These are phyloP conservation scores for Volucella zonaria DNA, from an alignment of 2,888 invertebrate species.

Conservation along the genomic window DNA sequence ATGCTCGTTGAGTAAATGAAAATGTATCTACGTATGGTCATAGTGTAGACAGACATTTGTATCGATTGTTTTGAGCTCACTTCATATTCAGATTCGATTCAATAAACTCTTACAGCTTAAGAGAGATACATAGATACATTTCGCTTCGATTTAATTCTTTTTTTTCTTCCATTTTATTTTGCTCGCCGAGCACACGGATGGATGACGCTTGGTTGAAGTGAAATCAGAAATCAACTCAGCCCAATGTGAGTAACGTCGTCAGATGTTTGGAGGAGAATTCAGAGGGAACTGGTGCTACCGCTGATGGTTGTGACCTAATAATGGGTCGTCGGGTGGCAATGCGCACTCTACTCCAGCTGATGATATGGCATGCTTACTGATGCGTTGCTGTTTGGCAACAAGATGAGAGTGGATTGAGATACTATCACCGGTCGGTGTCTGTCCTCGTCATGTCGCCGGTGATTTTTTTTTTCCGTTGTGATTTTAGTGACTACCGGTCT, in stretches of 20 bases:
- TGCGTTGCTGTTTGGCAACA: conserved; percentile 25
- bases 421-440: conserved; percentile 53
- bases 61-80: conserved; percentile 65
- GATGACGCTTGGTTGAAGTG: conserved; percentile 44
- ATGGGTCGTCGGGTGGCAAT: conserved; percentile 62
- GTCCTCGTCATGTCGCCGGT: conserved; percentile 10
- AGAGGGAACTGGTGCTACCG: background rate
- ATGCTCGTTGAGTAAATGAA: conserved; percentile 67
- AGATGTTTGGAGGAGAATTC: conserved; percentile 19
- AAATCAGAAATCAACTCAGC: conserved; percentile 58
- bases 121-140: conserved; percentile 31
- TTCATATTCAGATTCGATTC: conserved; percentile 68
- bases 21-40: conserved; percentile 49
- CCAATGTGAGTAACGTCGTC: background rate
- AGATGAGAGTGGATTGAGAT: conserved; percentile 56
- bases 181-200: conserved; percentile 21
- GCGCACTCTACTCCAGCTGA: conserved; percentile 56
- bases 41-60: conserved; percentile 42
- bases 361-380: conserved; percentile 46
- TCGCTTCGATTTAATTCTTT: conserved; percentile 12
- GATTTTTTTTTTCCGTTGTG: conserved; percentile 6
- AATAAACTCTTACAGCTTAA: conserved; percentile 4
- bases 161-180: conserved; percentile 7
- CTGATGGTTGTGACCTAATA: conserved; percentile 66
- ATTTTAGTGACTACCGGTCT: conserved; percentile 68